phyloP scores from a whole-genome alignment of 2,888 invertebrate genomes.

The Plagodis pulveraria region DNA sequence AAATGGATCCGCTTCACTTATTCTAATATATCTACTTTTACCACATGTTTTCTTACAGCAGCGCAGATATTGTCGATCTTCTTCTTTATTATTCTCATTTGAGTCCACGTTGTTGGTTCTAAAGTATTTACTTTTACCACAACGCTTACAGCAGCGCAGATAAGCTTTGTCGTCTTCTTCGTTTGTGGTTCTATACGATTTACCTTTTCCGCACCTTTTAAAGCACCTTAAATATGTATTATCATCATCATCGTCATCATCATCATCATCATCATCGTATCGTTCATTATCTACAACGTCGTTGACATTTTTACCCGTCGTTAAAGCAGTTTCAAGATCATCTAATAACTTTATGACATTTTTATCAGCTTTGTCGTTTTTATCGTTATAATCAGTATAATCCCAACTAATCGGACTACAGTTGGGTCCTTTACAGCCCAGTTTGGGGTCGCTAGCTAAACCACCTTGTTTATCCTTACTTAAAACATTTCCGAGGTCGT shows the following conservation, averaged over 20 bases:
- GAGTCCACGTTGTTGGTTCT: background rate
- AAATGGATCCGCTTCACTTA: slow-evolving; percentile 1
- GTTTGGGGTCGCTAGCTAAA: background rate
- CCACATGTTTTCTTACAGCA: slow-evolving; percentile 12
- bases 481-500: slow-evolving; percentile 36
- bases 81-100: background rate
- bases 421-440: slow-evolving; percentile 22
- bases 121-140: background rate
- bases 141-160: slow-evolving; percentile 1
- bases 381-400: slow-evolving; percentile 7
- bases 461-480: slow-evolving; percentile 10
- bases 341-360: slow-evolving; percentile 3
- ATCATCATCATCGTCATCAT: background rate
- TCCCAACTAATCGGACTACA: slow-evolving; percentile 1
- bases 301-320: background rate
- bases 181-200: background rate
- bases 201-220: slow-evolving; percentile 4
- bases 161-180: background rate
- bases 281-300: background rate
- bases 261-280: slow-evolving; percentile 1
- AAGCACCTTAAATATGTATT: slow-evolving; percentile 12
- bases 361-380: slow-evolving; percentile 8
- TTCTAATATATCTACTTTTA: slow-evolving; percentile 1
- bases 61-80: slow-evolving; percentile 2
- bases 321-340: slow-evolving; percentile 1